phyloP scores from a whole-genome alignment of 1,140 invertebrate species.

The Conus betulinus region DNA sequence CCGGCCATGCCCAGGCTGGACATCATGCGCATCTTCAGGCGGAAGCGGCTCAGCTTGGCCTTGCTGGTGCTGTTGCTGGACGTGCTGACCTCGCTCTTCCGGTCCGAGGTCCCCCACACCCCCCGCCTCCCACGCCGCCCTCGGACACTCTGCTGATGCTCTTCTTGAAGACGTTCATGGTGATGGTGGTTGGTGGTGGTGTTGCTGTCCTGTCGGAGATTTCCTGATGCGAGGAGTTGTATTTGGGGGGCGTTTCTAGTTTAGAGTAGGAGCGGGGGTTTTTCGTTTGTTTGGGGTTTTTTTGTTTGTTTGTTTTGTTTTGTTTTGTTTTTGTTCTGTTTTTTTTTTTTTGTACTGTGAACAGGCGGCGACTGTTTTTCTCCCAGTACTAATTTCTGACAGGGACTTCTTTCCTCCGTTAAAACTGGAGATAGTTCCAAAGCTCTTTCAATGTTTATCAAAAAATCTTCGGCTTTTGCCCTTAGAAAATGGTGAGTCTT shows the following conservation, averaged over 20 bases:
- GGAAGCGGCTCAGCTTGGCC: constrained; percentile 40
- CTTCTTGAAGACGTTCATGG: constrained; percentile 23
- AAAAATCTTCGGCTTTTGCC: too few species aligned
- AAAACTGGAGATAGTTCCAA: too few species aligned
- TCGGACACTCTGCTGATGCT: not conserved
- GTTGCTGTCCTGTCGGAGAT: not conserved
- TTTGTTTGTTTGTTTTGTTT: too few species aligned
- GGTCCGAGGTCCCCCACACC: constrained; percentile 15
- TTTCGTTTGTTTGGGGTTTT: too few species aligned
- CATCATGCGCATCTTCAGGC: constrained; percentile 49
- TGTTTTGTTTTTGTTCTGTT: too few species aligned
- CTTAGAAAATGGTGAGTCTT: too few species aligned
- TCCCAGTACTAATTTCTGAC: not conserved
- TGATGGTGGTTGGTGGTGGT: not conserved
- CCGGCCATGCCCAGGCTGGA: constrained; percentile 35
- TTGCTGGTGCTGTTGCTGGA: constrained; percentile 36
- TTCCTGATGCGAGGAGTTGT: too few species aligned
- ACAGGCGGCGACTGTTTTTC: not conserved
- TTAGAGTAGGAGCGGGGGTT: too few species aligned
- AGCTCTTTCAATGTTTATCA: too few species aligned
- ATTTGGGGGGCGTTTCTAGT: too few species aligned
- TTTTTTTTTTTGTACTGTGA: too few species aligned
- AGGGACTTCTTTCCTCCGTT: too few species aligned
- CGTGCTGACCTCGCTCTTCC: constrained; percentile 42
- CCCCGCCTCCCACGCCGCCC: not conserved